Evolutionary conservation across 2,113 vertebrate genomes (phyloP).

Genomic region (Hippocampus zosterae): DNA sequence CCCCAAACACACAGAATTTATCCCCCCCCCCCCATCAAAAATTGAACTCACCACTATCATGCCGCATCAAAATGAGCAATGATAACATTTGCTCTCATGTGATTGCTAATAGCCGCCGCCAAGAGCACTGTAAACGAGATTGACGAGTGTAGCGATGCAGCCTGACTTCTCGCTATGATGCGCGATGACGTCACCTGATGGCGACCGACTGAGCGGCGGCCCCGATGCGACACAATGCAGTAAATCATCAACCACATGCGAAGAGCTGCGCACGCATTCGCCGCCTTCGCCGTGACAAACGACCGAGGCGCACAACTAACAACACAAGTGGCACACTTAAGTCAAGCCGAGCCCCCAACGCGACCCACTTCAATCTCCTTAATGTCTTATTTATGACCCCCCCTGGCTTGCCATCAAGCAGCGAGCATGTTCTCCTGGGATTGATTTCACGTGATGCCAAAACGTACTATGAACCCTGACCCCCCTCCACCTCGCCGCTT

Average conservation of each 20-base stretch:
- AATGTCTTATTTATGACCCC: constrained; percentile 63
- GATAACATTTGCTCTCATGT: neutral
- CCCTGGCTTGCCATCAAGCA: constrained; percentile 45
- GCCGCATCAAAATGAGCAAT: too few species aligned
- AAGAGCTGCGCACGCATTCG: constrained; percentile 38
- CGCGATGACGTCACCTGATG: neutral
- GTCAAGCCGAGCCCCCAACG: constrained; percentile 4
- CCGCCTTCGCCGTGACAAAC: constrained; percentile 22
- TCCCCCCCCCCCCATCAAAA: too few species aligned
- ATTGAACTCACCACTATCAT: too few species aligned
- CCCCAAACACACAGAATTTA: too few species aligned
- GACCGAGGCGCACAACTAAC: constrained; percentile 37
- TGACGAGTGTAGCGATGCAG: neutral
- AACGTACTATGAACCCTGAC: constrained; percentile 28
- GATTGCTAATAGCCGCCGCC: neutral
- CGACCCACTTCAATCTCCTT: constrained; percentile 26
- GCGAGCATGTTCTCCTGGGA: constrained; percentile 53
- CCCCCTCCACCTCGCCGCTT: constrained; percentile 6
- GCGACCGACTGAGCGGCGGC: too few species aligned
- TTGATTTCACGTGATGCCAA: constrained; percentile 45
- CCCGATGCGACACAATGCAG: neutral
- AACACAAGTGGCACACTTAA: constrained; percentile 51
- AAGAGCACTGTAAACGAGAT: neutral
- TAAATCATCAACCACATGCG: constrained; percentile 6
- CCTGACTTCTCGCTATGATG: neutral